Evolutionary conservation across 2,797 vertebrate species (phyloP), one percentile per base, ranked within the genome.

Genomic region (Hyperoplus lanceolatus): DNA sequence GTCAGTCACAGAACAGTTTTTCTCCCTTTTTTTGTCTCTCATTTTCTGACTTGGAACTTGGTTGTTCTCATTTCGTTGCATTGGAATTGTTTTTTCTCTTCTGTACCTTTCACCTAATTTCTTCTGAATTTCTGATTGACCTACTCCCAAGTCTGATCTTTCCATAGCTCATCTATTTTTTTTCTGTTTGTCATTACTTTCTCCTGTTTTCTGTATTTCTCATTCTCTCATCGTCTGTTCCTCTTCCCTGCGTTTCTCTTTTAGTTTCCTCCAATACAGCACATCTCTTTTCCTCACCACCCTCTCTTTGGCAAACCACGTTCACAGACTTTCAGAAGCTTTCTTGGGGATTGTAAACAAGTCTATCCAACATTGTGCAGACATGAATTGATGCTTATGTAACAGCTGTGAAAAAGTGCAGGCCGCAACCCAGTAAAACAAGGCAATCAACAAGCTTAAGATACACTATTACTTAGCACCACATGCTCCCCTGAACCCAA

Each of bases 331-430:
- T 82, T 76, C 64, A 38, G 49, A 63, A 43, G 74, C 64, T 80
- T 89, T 85, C 73, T 67, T 29, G 11, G 77, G 78, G 71, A 84
- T 77, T 87, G 81, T 87, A 85, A 91, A 90, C 83, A 87, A 85
- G 77, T 74, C 78, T 84, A 73, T 82, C 67, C 54, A 80, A 80
- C 84, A 80, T 43, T 74, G 83, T 79, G 70, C 80, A 90, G 78
- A 85, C 85, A 75, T 72, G 68, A 71, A 55, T 56, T 39, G 59
- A 50, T 54, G 78, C 73, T 79, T 78, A 85, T 82, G 56, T 74
- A 70, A 56, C 67, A 80, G 81, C 75, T 83, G 80, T 79, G 62
- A 82, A 73, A 82, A 84, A 79, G 61, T 15, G 39, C 66, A 73
- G 64, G 70, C 80, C 9, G 15, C 74, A 48, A 70, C 36, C 57